Evolutionary conservation across 1,140 invertebrate genomes (phyloP), one percentile per base, ranked within the genome.

Genomic region (Physella acuta): DNA sequence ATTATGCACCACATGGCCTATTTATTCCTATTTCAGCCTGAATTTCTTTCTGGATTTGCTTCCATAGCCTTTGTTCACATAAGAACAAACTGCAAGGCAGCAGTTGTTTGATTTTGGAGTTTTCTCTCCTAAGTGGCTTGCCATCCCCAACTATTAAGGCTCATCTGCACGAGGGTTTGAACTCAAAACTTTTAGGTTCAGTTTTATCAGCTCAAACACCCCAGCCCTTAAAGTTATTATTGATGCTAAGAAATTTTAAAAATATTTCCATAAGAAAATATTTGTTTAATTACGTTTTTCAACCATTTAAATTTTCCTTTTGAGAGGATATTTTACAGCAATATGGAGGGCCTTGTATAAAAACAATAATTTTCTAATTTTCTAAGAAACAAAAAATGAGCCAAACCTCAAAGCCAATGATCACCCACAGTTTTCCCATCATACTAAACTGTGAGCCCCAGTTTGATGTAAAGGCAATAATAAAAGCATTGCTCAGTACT

Each of bases 391-490:
- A n/a, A n/a, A n/a, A n/a, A n/a, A n/a, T n/a, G n/a, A n/a, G n/a
- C 34, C 65, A 64, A 73, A 86, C 85, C 81, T 86, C 85, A 80
- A 86, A 86, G 37, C 75, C 80, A 44, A 86, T 80, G 36, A 84
- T 81, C 63, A 85, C 75, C 69, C 79, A 78, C 20, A 86, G 78
- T 65, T 82, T 80, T 30, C 70, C 71, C 14, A 59, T 58, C 3
- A 60, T 62, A 34, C 64, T 61, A 51, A 77, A 82, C 16, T 76
- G 58, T 8, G 37, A 55, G 0, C 84, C 84, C 79, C 84, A 85
- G 33, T 70, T 71, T 0, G 86, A 85, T 4, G 84, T 86, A 73
- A 86, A 87, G 11, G 83, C 85, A 56, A 87, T 83, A 0, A 87
- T 76, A 72, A 85, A 87, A 31, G 79, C 85, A 75, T 87, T 86